phyloP scores from a whole-genome alignment of 2,797 vertebrate genomes.

The Aldrovandia affinis region DNA sequence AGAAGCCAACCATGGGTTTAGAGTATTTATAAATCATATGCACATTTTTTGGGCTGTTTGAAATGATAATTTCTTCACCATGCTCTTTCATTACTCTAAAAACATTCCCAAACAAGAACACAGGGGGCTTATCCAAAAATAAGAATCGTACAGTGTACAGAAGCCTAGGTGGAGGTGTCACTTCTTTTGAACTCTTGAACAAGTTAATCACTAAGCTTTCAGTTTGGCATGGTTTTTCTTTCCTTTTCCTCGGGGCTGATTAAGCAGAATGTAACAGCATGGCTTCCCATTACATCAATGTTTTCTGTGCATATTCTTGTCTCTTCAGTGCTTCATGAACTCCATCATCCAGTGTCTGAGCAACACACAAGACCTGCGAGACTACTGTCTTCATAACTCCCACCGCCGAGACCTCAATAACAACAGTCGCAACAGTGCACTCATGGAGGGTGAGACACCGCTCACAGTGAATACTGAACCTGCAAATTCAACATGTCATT shows the following conservation, averaged over 20 bases:
- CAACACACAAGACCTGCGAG: conserved; percentile 91
- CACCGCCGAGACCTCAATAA: conserved; percentile 93
- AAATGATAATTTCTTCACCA: conserved; percentile 38
- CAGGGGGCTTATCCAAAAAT: conserved; percentile 64
- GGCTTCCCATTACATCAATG: neutral
- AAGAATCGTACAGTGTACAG: conserved; percentile 42
- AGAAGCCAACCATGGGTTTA: no score
- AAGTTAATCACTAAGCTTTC: neutral
- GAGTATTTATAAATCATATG: conserved; percentile 35
- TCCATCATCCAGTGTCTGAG: conserved; percentile 99
- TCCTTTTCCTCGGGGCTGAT: neutral
- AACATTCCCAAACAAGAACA: conserved; percentile 61
- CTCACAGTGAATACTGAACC: neutral
- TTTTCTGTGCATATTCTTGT: neutral
- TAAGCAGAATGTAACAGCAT: neutral
- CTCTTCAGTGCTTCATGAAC: conserved; percentile 96
- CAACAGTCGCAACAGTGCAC: conserved; percentile 88
- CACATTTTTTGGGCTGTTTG: conserved; percentile 37
- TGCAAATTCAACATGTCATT: no score
- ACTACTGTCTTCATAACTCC: conserved; percentile 94
- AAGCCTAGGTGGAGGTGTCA: conserved; percentile 26
- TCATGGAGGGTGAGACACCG: conserved; percentile 87
- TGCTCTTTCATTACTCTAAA: conserved; percentile 41
- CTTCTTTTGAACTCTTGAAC: conserved; percentile 50
- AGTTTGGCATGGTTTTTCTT: neutral